Evolutionary conservation across 2,113 vertebrate species (phyloP).

Genomic region (Synchiropus splendidus): DNA sequence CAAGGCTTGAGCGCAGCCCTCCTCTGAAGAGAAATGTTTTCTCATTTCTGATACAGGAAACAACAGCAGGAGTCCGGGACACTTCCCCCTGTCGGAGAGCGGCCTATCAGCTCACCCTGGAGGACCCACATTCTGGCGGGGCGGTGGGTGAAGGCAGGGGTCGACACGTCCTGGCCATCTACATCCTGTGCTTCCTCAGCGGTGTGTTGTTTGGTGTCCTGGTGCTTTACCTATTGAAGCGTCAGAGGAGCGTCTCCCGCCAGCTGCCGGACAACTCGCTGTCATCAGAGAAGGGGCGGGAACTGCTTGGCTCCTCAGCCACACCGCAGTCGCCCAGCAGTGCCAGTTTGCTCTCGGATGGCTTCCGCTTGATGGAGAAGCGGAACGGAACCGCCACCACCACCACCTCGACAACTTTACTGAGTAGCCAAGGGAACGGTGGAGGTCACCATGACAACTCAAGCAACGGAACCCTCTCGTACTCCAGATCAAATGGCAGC

Average conservation of each 20-base stretch:
- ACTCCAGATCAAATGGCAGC: slow-evolving; percentile 36
- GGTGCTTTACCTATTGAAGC: slow-evolving; percentile 25
- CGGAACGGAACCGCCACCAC: slow-evolving; percentile 63
- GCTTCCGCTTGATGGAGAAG: slow-evolving; percentile 64
- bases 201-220: slow-evolving; percentile 13
- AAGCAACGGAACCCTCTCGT: slow-evolving; percentile 25
- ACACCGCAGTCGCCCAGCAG: slow-evolving; percentile 76
- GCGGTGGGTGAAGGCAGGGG: background rate
- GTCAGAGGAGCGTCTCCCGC: slow-evolving; percentile 2
- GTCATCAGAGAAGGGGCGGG: slow-evolving; percentile 59
- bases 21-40: background rate
- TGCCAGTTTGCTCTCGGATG: slow-evolving; percentile 62
- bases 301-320: slow-evolving; percentile 68
- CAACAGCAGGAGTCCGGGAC: slow-evolving; percentile 33
- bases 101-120: slow-evolving; percentile 64
- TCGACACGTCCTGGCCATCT: slow-evolving; percentile 54
- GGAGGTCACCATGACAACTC: slow-evolving; percentile 36
- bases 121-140: slow-evolving; percentile 26
- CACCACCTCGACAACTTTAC: slow-evolving; percentile 41
- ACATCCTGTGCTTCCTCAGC: slow-evolving; percentile 59
- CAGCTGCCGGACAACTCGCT: slow-evolving; percentile 40
- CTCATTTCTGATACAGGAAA: slow-evolving; percentile 36
- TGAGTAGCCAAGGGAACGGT: slow-evolving; percentile 70
- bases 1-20: too few relatives aligned
- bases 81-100: slow-evolving; percentile 61